Conservation (phyloP, 2,797 vertebrate species). For the Cryptoprocta ferox region DNA sequence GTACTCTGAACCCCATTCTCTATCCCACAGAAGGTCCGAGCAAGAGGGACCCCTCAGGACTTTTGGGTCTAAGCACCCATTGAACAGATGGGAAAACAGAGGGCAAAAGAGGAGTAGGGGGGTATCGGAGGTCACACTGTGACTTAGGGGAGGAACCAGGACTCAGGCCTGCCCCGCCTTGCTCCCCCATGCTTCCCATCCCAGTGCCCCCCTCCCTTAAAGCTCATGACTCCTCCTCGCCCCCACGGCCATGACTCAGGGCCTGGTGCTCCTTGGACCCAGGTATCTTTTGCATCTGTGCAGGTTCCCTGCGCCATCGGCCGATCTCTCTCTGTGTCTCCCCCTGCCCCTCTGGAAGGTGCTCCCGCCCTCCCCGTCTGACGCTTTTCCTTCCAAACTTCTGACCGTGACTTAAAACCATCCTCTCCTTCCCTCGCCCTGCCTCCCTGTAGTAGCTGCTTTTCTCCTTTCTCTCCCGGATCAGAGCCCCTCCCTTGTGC, state of each 20-base stretch:
- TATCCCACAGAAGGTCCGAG: neutral
- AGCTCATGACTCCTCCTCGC: fast-evolving
- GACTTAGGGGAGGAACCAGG: neutral
- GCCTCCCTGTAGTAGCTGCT: fast-evolving
- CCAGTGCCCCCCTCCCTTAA: no score
- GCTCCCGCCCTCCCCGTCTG: fast-evolving
- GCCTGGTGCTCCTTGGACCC: neutral
- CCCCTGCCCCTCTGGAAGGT: neutral
- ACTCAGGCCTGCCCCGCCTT: neutral
- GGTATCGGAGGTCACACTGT: neutral
- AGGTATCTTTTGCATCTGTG: neutral
- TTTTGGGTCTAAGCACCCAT: neutral
- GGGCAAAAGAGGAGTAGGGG: neutral
- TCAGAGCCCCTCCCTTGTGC: neutral
- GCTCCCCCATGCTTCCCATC: neutral
- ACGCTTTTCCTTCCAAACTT: neutral
- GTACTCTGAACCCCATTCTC: neutral
- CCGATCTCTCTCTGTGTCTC: fast-evolving
- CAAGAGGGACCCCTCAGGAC: neutral
- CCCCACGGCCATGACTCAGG: fast-evolving
- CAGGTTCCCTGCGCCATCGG: neutral
- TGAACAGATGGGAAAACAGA: neutral
- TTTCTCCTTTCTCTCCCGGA: neutral
- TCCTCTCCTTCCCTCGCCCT: neutral
- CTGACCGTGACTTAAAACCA: neutral